Conservation (phyloP, 2,113 vertebrate genomes). For the Choloepus hoffmanni region DNA sequence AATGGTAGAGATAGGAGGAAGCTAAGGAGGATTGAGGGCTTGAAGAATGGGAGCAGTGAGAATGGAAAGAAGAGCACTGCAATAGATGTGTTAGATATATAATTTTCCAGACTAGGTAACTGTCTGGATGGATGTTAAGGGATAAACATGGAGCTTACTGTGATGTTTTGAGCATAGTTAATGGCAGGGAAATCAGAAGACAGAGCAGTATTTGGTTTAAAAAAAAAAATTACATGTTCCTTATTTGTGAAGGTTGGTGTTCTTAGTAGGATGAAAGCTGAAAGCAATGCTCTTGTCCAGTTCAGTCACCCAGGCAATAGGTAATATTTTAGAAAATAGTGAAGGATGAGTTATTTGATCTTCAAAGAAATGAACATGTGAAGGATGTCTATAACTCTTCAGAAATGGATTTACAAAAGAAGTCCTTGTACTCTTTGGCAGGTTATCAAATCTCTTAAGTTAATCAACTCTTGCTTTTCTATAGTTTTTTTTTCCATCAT, state of each 20-base stretch:
- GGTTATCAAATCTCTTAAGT: neutral
- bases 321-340: neutral
- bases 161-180: slow-evolving; percentile 27
- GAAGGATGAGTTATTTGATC: neutral
- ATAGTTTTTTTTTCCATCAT: slow-evolving; percentile 9
- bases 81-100: neutral
- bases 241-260: slow-evolving; percentile 34
- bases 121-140: neutral
- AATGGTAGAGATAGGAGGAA: neutral
- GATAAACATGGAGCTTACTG: neutral
- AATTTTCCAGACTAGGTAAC: neutral
- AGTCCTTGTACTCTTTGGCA: neutral
- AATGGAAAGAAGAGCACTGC: neutral
- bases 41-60: neutral
- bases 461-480: neutral
- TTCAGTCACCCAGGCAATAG: slow-evolving; percentile 11
- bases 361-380: neutral
- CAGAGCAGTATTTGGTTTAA: neutral
- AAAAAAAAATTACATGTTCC: neutral
- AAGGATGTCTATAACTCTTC: slow-evolving; percentile 21
- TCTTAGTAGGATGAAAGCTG: slow-evolving; percentile 24
- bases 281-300: neutral
- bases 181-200: slow-evolving; percentile 4
- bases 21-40: neutral
- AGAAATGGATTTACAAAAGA: neutral